Conservation (phyloP, 2,888 invertebrate genomes). For the Metacarcinus magister region DNA sequence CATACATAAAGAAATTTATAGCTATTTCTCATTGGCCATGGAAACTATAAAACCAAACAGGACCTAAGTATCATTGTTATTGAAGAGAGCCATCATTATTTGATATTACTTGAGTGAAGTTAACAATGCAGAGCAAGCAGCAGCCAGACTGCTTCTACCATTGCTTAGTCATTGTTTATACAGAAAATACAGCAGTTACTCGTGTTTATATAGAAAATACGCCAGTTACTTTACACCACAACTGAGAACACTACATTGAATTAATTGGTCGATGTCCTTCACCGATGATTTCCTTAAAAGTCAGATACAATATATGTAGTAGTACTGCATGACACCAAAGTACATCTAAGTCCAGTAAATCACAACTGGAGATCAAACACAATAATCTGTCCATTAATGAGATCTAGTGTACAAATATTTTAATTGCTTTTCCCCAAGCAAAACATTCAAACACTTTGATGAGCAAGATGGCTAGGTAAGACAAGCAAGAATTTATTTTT, state of each 20-base stretch:
- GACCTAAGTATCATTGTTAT: constrained; percentile 40
- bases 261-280: constrained; percentile 46
- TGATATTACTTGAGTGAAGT: constrained; percentile 38
- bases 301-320: constrained; percentile 58
- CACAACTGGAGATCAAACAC: constrained; percentile 66
- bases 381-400: constrained; percentile 60
- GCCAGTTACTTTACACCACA: constrained; percentile 53
- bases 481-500: constrained; percentile 65
- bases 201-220: constrained; percentile 27
- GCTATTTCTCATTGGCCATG: not conserved
- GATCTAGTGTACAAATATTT: constrained; percentile 56
- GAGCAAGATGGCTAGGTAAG: constrained; percentile 71
- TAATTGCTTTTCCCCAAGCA: constrained; percentile 64
- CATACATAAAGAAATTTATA: not conserved
- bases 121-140: not conserved
- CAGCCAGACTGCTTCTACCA: not conserved
- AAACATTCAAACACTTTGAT: constrained; percentile 73
- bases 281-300: constrained; percentile 54
- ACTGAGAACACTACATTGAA: constrained; percentile 62
- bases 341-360: constrained; percentile 67
- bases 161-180: constrained; percentile 30
- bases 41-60: not conserved
- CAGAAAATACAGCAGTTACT: constrained; percentile 46
- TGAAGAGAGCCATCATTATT: constrained; percentile 34
- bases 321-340: constrained; percentile 66